A percentile compares a stretch with the other conserved stretches of the same genome.
Evolutionary conservation across 2,888 invertebrate species (phyloP).

Genomic region (Gortyna flavago): DNA sequence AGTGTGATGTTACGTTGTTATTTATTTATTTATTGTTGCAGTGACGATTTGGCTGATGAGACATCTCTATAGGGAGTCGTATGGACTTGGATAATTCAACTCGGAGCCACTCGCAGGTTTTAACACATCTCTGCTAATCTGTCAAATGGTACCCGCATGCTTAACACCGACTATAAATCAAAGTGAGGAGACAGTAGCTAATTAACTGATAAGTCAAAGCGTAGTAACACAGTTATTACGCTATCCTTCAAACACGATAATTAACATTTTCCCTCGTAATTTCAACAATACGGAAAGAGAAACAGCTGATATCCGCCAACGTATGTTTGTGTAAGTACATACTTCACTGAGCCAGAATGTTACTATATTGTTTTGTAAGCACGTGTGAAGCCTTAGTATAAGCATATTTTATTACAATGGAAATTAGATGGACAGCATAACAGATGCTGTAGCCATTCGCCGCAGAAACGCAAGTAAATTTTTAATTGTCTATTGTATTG

Average conservation of each 20-base stretch:
- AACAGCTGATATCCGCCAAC: constrained; percentile 47
- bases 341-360: constrained; percentile 9
- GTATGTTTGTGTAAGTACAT: constrained; percentile 5
- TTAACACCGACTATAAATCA: constrained; percentile 12
- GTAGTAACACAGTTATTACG: constrained; percentile 8
- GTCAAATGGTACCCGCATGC: constrained; percentile 16
- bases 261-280: constrained; percentile 32
- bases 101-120: background rate
- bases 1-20: background rate
- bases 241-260: constrained; percentile 28
- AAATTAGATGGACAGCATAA: background rate
- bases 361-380: constrained; percentile 5
- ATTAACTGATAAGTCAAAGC: constrained; percentile 7
- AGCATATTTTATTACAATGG: constrained; percentile 2
- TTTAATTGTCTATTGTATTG: background rate
- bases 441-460: constrained; percentile 8
- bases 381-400: constrained; percentile 6
- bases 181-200: constrained; percentile 10
- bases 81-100: background rate
- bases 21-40: background rate
- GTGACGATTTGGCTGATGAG: background rate
- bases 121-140: background rate
- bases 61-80: background rate
- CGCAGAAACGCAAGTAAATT: background rate
- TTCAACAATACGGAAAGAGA: constrained; percentile 27